Evolutionary conservation across 2,888 invertebrate genomes (phyloP).

Genomic region (Mylabris sibirica): DNA sequence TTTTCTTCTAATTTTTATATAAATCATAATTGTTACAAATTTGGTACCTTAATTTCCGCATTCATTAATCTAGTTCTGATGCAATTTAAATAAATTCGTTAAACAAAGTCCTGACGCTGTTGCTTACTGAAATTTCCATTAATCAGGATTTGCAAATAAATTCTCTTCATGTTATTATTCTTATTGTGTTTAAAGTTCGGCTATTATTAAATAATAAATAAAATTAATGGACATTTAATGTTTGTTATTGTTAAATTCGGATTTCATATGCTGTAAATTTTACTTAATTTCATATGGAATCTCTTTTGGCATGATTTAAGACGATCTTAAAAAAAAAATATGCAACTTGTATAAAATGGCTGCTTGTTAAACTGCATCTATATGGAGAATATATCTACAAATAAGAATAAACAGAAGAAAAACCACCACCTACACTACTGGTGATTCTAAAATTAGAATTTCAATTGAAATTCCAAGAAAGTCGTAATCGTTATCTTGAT

Average conservation of each 20-base stretch:
- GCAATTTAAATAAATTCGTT: too few species aligned
- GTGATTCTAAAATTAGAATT: not conserved
- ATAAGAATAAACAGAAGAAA: not conserved
- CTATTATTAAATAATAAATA: not conserved
- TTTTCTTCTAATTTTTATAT: not conserved
- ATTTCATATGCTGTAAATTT: not conserved
- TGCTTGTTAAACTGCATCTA: not conserved
- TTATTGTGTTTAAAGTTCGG: not conserved
- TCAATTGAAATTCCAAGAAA: not conserved
- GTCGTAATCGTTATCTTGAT: not conserved
- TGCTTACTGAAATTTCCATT: not conserved
- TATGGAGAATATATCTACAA: not conserved
- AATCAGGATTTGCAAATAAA: not conserved
- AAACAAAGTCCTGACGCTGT: too few species aligned
- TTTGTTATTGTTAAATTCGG: not conserved
- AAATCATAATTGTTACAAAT: not conserved
- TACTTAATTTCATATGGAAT: not conserved
- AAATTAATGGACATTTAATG: not conserved
- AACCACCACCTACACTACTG: not conserved
- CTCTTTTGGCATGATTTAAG: not conserved
- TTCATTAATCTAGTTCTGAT: not conserved
- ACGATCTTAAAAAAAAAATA: not conserved
- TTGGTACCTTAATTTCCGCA: not conserved
- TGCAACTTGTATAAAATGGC: not conserved
- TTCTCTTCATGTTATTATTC: too few species aligned